Percentiles rank a stretch among this genome's conserved stretches.
phyloP scores from a whole-genome alignment of 1,140 invertebrate species.

The Goniozus legneri region DNA sequence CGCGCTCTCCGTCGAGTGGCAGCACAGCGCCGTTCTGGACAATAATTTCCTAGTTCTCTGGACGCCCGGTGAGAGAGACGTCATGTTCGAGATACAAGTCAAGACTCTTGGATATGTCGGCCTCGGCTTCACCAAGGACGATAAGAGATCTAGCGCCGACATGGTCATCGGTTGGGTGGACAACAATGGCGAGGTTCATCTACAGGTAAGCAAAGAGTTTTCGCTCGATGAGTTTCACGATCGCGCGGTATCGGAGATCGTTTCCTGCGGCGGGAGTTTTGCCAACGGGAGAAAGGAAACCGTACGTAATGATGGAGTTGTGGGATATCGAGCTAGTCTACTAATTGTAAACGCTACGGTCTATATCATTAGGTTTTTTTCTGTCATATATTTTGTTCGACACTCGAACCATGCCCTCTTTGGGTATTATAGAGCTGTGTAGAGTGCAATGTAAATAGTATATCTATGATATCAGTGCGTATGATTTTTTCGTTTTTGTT shows the following conservation, averaged over 20 bases:
- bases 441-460: no score
- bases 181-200: constrained; percentile 65
- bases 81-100: constrained; percentile 77
- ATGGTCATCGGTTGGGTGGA: constrained; percentile 73
- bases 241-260: no score
- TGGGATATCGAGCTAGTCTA: no score
- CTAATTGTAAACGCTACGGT: no score
- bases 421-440: no score
- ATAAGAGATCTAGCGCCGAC: constrained; percentile 66
- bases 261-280: constrained; percentile 8
- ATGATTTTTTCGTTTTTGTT: no score
- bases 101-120: constrained; percentile 77
- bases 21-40: constrained; percentile 51
- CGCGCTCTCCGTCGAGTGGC: constrained; percentile 44
- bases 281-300: constrained; percentile 3
- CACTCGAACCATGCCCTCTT: no score
- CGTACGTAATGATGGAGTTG: background rate
- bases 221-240: no score
- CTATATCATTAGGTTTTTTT: no score
- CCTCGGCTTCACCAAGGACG: constrained; percentile 74
- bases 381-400: no score
- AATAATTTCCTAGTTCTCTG: constrained; percentile 54
- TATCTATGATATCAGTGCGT: no score
- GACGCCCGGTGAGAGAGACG: constrained; percentile 59
- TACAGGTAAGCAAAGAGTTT: no score